Evolutionary conservation across 2,888 invertebrate genomes (phyloP).

Genomic region (Leptopilina syphax): DNA sequence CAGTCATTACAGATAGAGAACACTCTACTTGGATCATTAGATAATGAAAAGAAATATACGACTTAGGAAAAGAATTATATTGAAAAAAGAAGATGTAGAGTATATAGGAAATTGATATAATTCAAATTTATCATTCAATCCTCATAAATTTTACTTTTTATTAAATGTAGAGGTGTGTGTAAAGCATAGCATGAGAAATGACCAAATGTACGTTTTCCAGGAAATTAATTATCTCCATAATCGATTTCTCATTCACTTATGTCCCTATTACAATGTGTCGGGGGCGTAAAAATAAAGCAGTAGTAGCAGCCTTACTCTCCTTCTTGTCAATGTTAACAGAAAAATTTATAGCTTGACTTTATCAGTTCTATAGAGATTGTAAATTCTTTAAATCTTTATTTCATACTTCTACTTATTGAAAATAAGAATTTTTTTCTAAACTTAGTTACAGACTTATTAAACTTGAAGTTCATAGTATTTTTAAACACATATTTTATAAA

Average conservation of each 20-base stretch:
- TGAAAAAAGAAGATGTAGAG: neutral
- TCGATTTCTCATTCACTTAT: slow-evolving; percentile 19
- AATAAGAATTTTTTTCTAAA: no score
- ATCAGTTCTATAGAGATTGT: neutral
- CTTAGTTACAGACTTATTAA: no score
- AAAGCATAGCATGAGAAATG: neutral
- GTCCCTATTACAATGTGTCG: neutral
- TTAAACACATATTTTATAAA: no score
- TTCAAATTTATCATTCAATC: neutral
- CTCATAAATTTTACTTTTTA: neutral
- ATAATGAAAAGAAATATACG: no score
- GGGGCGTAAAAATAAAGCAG: slow-evolving; percentile 12
- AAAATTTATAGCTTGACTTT: neutral
- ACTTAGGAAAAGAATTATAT: no score
- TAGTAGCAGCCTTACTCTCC: neutral
- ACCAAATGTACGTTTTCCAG: neutral
- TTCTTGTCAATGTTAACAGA: neutral
- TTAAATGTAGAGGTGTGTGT: neutral
- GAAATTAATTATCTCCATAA: slow-evolving; percentile 25
- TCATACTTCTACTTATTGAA: no score
- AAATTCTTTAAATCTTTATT: no score
- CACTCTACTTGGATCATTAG: no score
- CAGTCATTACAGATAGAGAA: no score
- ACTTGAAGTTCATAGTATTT: no score
- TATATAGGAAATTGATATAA: no score